Conservation (phyloP, 2,888 invertebrate species). For the Uropetala carovei region DNA sequence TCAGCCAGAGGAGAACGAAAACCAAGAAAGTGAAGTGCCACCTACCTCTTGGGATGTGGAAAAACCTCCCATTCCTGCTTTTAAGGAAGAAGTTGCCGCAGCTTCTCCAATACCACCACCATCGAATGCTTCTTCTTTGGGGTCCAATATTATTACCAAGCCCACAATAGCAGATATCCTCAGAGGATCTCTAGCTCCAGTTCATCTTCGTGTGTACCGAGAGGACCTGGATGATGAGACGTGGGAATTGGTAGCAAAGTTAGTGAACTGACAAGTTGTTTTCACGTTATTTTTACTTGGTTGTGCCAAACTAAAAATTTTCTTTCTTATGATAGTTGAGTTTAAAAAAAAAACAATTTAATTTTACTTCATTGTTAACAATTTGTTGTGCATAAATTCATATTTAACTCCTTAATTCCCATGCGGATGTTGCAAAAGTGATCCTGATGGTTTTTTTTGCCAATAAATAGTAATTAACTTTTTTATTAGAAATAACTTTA, state of each 20-base stretch:
- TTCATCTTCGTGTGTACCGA: slow-evolving; percentile 93
- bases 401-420: too few relatives aligned
- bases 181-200: slow-evolving; percentile 78
- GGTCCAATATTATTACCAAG: background rate
- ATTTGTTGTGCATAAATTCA: too few relatives aligned
- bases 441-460: too few relatives aligned
- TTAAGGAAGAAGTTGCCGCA: slow-evolving; percentile 69
- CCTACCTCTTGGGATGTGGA: background rate
- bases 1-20: background rate
- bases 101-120: slow-evolving; percentile 43
- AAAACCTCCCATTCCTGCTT: background rate
- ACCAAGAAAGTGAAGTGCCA: background rate
- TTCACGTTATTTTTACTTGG: background rate
- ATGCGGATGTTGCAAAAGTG: too few relatives aligned
- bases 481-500: too few relatives aligned
- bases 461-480: too few relatives aligned
- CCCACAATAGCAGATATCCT: slow-evolving; percentile 44
- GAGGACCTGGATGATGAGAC: slow-evolving; percentile 98
- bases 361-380: too few relatives aligned
- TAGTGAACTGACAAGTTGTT: slow-evolving; percentile 68
- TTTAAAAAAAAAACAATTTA: too few relatives aligned
- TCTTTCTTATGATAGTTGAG: too few relatives aligned
- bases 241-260: slow-evolving; percentile 95
- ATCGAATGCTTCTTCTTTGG: slow-evolving; percentile 37
- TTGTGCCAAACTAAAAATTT: background rate